Conservation (phyloP, 1,140 invertebrate genomes). For the Prorops nasuta region DNA sequence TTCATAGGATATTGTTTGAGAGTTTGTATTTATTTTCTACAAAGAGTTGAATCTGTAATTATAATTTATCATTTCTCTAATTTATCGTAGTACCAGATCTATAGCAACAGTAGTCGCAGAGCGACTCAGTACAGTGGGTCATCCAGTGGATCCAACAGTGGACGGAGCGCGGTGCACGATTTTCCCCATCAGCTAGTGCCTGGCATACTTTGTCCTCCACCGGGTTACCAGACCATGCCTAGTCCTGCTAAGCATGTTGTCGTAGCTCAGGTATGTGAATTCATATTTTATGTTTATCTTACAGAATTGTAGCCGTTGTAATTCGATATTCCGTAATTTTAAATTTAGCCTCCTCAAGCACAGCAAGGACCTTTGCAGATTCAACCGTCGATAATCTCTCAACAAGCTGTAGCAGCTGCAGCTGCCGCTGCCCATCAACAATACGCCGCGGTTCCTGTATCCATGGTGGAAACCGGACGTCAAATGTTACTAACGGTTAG, state of each 20-base stretch:
- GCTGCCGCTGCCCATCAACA: constrained; percentile 70
- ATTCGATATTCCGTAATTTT: constrained; percentile 5
- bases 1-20: neutral
- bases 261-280: constrained; percentile 62
- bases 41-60: constrained; percentile 3
- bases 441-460: constrained; percentile 80
- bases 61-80: constrained; percentile 2
- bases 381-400: constrained; percentile 68
- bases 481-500: constrained; percentile 68
- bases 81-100: constrained; percentile 77
- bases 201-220: constrained; percentile 83
- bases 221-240: constrained; percentile 81
- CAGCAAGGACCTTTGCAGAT: constrained; percentile 61
- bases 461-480: constrained; percentile 79
- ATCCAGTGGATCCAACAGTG: constrained; percentile 48
- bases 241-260: constrained; percentile 87
- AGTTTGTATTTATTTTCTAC: neutral
- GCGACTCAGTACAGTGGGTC: constrained; percentile 60
- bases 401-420: constrained; percentile 62
- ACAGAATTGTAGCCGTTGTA: neutral
- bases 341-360: constrained; percentile 46
- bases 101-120: constrained; percentile 71
- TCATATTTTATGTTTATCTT: neutral
- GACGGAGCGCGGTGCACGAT: constrained; percentile 56
- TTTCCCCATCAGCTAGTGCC: constrained; percentile 87